phyloP scores from a whole-genome alignment of 2,888 invertebrate species.

The Dolomedes plantarius region DNA sequence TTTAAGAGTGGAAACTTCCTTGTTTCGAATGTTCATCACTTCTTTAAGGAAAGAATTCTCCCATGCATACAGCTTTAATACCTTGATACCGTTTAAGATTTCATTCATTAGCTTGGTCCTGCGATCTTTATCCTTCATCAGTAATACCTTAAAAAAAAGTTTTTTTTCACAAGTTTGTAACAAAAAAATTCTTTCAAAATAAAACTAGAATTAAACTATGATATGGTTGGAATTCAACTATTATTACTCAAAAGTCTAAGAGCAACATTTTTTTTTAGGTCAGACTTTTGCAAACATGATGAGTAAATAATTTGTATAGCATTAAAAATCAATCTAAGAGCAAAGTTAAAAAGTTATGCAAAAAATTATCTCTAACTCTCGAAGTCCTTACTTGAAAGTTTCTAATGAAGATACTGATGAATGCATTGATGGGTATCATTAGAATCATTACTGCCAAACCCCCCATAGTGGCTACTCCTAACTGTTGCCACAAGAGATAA shows the following conservation, averaged over 20 bases:
- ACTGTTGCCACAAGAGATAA: slow-evolving; percentile 73
- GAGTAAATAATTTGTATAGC: no score
- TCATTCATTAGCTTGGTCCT: slow-evolving; percentile 77
- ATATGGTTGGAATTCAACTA: no score
- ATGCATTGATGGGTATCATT: slow-evolving; percentile 77
- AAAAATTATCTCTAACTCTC: no score
- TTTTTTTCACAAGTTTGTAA: no score
- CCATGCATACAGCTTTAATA: slow-evolving; percentile 80
- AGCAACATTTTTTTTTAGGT: no score
- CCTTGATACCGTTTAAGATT: slow-evolving; percentile 77
- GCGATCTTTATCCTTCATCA: slow-evolving; percentile 77
- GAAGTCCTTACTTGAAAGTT: slow-evolving; percentile 66
- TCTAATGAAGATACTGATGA: slow-evolving; percentile 73
- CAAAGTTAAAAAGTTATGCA: no score
- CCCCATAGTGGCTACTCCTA: slow-evolving; percentile 77
- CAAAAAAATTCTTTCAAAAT: no score
- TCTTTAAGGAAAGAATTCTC: slow-evolving; percentile 76
- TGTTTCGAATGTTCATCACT: slow-evolving; percentile 76
- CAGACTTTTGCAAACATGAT: no score
- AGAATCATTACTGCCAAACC: slow-evolving; percentile 79
- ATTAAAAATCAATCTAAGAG: no score
- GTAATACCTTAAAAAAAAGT: slow-evolving; percentile 30
- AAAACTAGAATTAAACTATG: no score
- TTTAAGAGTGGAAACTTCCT: slow-evolving; percentile 76
- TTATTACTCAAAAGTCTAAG: no score